These are phyloP conservation scores for Drosophila quadrilineata DNA, from an alignment of 1,140 invertebrate species.

Conservation along the genomic window DNA sequence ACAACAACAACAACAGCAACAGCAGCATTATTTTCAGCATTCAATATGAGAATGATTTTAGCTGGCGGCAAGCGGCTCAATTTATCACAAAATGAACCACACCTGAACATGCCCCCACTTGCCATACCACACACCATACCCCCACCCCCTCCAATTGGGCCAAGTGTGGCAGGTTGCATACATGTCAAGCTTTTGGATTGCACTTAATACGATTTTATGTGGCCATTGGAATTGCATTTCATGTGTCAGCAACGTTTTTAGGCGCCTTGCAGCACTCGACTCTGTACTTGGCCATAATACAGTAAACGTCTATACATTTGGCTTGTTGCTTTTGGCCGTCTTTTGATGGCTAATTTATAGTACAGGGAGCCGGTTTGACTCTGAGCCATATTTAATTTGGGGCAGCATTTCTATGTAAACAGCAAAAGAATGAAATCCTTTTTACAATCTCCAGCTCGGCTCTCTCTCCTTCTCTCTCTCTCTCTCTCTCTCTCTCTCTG, in stretches of 20 bases:
- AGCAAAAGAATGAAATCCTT: conserved; percentile 26
- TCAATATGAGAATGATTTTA: conserved; percentile 64
- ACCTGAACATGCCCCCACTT: background rate
- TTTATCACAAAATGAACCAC: conserved; percentile 58
- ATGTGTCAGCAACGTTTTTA: conserved; percentile 66
- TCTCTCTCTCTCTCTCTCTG: too few relatives aligned
- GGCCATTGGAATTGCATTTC: conserved; percentile 62
- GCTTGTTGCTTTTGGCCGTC: too few relatives aligned
- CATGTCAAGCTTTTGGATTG: conserved; percentile 64
- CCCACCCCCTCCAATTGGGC: too few relatives aligned
- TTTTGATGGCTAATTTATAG: conserved; percentile 37
- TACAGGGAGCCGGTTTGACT: conserved; percentile 9
- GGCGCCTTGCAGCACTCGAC: conserved; percentile 30
- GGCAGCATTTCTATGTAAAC: conserved; percentile 35
- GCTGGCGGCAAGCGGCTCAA: conserved; percentile 67
- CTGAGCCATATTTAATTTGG: conserved; percentile 30
- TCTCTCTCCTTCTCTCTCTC: too few relatives aligned
- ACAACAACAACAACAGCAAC: conserved; percentile 3
- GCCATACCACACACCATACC: background rate
- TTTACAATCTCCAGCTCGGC: too few relatives aligned
- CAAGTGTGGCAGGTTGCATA: conserved; percentile 37
- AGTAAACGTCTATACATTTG: too few relatives aligned
- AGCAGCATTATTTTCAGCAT: conserved; percentile 4
- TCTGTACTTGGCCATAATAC: too few relatives aligned
- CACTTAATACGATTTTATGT: conserved; percentile 65